Percentiles rank a stretch among this genome's conserved stretches.
phyloP scores from a whole-genome alignment of 1,140 invertebrate species.

The Ips nitidus region DNA sequence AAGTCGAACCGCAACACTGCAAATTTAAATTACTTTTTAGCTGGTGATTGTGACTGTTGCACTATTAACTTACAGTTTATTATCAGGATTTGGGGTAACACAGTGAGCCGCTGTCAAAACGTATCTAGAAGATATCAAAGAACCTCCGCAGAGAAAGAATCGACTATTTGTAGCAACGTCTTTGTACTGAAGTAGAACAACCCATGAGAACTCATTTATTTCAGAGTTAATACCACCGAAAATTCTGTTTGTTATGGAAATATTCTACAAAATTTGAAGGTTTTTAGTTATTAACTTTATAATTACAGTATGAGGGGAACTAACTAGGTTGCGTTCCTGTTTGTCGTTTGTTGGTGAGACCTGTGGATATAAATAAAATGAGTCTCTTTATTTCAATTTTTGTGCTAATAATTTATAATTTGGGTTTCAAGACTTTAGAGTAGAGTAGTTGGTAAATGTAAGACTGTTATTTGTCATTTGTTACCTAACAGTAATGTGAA shows the following conservation, averaged over 20 bases:
- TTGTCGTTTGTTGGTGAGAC: too few relatives aligned
- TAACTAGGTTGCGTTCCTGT: too few relatives aligned
- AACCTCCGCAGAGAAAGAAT: slow-evolving; percentile 59
- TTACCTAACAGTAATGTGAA: too few relatives aligned
- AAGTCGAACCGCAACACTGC: slow-evolving; percentile 59
- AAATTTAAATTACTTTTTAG: slow-evolving; percentile 17
- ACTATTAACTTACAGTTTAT: background rate
- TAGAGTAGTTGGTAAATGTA: too few relatives aligned
- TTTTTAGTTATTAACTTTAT: too few relatives aligned
- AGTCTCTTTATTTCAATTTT: too few relatives aligned
- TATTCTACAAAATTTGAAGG: slow-evolving; percentile 2
- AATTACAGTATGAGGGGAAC: too few relatives aligned
- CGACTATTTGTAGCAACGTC: slow-evolving; percentile 39
- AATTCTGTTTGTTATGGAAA: slow-evolving; percentile 37
- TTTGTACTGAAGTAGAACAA: slow-evolving; percentile 61
- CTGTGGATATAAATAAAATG: too few relatives aligned
- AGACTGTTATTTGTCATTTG: too few relatives aligned
- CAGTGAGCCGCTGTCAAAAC: slow-evolving; percentile 72
- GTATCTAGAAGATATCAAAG: slow-evolving; percentile 62
- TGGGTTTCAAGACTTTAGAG: too few relatives aligned
- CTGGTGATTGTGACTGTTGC: slow-evolving; percentile 22
- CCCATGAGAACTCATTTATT: slow-evolving; percentile 57
- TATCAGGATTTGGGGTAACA: slow-evolving; percentile 41
- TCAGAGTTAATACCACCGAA: slow-evolving; percentile 50
- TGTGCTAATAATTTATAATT: too few relatives aligned